A percentile compares a stretch with the other conserved stretches of the same genome.
phyloP scores from a whole-genome alignment of 1,140 invertebrate genomes.

The Drosophila lacteicornis region DNA sequence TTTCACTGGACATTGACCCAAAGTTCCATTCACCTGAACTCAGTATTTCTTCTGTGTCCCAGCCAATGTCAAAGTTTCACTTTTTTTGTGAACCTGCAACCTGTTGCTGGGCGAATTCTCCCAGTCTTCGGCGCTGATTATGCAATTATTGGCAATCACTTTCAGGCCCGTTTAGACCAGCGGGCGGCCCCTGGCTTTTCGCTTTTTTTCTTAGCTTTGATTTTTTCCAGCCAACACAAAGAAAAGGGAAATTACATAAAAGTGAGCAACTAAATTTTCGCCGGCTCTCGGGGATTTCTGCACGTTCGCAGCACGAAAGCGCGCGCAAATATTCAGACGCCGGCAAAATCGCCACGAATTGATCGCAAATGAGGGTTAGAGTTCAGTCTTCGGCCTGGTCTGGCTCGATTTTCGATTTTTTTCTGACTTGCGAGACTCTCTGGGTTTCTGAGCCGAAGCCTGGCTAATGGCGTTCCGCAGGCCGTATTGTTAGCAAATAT shows the following conservation, averaged over 20 bases:
- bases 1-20: constrained; percentile 68
- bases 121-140: constrained; percentile 57
- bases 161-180: constrained; percentile 79
- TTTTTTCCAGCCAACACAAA: constrained; percentile 47
- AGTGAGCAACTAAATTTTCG: constrained; percentile 82
- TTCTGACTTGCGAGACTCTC: neutral
- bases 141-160: constrained; percentile 83
- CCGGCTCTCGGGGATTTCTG: constrained; percentile 60
- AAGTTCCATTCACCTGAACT: constrained; percentile 30
- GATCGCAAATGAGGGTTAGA: constrained; percentile 83
- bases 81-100: constrained; percentile 68
- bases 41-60: neutral
- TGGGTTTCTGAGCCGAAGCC: constrained; percentile 10
- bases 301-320: constrained; percentile 75
- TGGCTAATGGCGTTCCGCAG: constrained; percentile 71
- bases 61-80: constrained; percentile 80
- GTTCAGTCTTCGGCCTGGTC: constrained; percentile 55
- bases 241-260: constrained; percentile 84
- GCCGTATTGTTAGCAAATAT: constrained; percentile 81
- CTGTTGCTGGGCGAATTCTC: constrained; percentile 68
- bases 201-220: constrained; percentile 11
- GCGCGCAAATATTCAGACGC: constrained; percentile 71
- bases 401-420: constrained; percentile 21
- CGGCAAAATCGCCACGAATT: constrained; percentile 79
- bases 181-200: constrained; percentile 59